phyloP scores from a whole-genome alignment of 2,888 invertebrate species.

The Thecophora atra region DNA sequence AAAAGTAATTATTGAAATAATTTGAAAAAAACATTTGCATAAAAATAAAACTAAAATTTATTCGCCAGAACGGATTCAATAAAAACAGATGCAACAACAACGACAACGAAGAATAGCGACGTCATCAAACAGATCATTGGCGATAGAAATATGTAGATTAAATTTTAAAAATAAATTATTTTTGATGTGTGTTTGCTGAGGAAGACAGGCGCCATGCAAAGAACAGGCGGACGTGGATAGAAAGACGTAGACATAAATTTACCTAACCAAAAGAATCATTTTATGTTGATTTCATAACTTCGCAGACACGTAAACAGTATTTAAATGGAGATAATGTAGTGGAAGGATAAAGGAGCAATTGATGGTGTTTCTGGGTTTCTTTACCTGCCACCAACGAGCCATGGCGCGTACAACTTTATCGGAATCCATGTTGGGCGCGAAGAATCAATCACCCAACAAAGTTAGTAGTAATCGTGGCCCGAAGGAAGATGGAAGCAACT shows the following conservation, averaged over 20 bases:
- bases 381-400: conserved; percentile 67
- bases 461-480: background rate
- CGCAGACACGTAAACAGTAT: no score
- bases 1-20: background rate
- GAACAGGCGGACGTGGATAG: no score
- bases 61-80: background rate
- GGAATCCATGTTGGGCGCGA: conserved; percentile 58
- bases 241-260: background rate
- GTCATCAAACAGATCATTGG: background rate
- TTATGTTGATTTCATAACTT: no score
- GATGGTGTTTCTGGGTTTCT: conserved; percentile 15
- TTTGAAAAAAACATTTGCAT: background rate
- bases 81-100: background rate
- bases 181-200: background rate
- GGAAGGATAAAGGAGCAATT: no score
- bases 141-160: background rate
- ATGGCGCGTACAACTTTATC: conserved; percentile 65
- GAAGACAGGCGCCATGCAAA: background rate
- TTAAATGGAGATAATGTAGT: background rate
- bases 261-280: background rate
- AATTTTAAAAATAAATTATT: conserved; percentile 12
- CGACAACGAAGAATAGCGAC: background rate
- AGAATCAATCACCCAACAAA: background rate
- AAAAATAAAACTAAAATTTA: background rate
- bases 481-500: background rate